phyloP scores from a whole-genome alignment of 2,113 vertebrate genomes.

The Protobothrops flavoviridis region DNA sequence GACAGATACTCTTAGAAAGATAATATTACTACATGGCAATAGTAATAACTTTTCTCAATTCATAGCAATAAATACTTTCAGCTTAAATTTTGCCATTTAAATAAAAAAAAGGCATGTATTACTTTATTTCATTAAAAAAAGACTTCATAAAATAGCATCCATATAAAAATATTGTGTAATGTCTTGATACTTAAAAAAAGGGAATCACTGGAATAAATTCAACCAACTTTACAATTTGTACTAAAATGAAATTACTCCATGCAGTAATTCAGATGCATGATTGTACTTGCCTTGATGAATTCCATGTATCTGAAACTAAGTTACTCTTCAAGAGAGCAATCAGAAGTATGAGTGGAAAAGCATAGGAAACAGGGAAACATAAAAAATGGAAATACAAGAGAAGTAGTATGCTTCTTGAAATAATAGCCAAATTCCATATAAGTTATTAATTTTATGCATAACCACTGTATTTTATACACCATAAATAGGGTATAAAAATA shows the following conservation, averaged over 20 bases:
- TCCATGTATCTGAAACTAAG: not conserved
- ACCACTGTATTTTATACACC: no score
- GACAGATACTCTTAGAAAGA: no score
- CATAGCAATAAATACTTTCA: not conserved
- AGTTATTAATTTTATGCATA: not conserved
- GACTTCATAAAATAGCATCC: not conserved
- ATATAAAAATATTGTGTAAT: not conserved
- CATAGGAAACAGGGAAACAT: not conserved
- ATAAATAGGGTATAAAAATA: not conserved
- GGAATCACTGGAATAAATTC: not conserved
- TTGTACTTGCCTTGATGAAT: conserved; percentile 1
- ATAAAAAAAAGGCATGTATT: not conserved
- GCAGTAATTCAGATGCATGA: not conserved
- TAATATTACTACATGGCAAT: not conserved
- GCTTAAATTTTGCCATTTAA: not conserved
- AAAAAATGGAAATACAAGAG: not conserved
- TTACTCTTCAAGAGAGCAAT: not conserved
- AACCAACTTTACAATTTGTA: not conserved
- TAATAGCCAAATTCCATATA: not conserved
- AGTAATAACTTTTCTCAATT: no score
- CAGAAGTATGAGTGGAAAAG: not conserved
- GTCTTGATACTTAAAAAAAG: not conserved
- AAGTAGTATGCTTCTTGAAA: not conserved
- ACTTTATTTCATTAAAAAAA: not conserved
- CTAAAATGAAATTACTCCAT: not conserved